A percentile compares a stretch with the other conserved stretches of the same genome.
phyloP scores from a whole-genome alignment of 2,797 vertebrate genomes.

The Melanotaenia nigrans region DNA sequence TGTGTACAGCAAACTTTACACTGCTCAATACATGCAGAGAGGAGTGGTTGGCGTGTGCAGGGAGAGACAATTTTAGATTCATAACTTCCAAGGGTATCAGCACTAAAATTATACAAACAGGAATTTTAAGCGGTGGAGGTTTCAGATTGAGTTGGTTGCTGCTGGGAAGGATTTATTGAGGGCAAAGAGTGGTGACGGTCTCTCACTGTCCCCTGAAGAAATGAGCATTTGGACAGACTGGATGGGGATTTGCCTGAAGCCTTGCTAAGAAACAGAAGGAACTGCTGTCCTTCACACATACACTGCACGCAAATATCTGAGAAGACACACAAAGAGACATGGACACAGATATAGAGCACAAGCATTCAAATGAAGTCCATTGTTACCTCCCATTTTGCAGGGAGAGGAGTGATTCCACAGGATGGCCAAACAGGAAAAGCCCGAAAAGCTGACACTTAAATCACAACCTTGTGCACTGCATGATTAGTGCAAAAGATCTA shows the following conservation, averaged over 20 bases:
- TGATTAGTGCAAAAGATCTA: constrained; percentile 5
- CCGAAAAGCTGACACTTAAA: background rate
- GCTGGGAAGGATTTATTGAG: constrained; percentile 60
- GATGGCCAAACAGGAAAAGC: constrained; percentile 19
- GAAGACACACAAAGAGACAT: constrained; percentile 36
- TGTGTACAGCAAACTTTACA: background rate
- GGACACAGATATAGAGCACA: constrained; percentile 16
- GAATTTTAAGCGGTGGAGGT: constrained; percentile 26
- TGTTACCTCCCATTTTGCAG: constrained; percentile 40
- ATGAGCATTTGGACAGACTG: constrained; percentile 58
- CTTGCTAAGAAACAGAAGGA: constrained; percentile 59
- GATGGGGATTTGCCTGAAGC: constrained; percentile 56
- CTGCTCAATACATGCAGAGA: background rate
- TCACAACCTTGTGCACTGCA: background rate
- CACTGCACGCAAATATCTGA: constrained; percentile 33
- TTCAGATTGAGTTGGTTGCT: constrained; percentile 42
- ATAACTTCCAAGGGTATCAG: constrained; percentile 24
- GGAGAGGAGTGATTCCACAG: constrained; percentile 25
- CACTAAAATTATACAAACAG: constrained; percentile 49
- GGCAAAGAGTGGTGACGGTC: constrained; percentile 37
- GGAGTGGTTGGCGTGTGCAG: constrained; percentile 12
- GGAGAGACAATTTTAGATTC: constrained; percentile 15
- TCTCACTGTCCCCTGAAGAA: constrained; percentile 50
- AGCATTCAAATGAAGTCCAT: constrained; percentile 25
- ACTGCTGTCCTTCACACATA: constrained; percentile 74